Conservation (phyloP, 2,888 invertebrate species). For the Sarcophaga variegata region DNA sequence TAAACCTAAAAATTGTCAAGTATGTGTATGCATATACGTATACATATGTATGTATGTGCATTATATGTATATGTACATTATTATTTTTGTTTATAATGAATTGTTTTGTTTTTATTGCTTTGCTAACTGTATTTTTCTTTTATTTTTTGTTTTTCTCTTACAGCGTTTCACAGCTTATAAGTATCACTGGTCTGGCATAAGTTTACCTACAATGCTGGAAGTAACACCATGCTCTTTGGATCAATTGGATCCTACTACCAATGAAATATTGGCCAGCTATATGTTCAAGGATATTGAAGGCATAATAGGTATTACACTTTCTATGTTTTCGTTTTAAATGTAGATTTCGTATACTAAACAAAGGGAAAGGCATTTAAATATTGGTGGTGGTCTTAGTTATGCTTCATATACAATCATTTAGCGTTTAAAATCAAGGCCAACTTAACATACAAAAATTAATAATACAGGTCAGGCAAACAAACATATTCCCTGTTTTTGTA, state of each 20-base stretch:
- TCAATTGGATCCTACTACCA: conserved; percentile 94
- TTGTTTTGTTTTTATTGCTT: conserved; percentile 4
- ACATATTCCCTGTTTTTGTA: too few species aligned
- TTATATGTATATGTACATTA: not conserved
- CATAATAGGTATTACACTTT: conserved; percentile 83
- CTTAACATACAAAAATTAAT: too few species aligned
- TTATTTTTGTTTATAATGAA: too few species aligned
- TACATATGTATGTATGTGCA: not conserved
- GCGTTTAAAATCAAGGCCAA: too few species aligned
- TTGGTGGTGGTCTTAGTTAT: too few species aligned
- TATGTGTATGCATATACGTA: conserved; percentile 81
- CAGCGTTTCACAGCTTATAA: conserved; percentile 95
- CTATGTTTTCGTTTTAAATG: conserved; percentile 46
- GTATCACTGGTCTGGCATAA: conserved; percentile 97
- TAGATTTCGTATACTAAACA: too few species aligned
- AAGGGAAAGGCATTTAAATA: too few species aligned
- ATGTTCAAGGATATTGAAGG: conserved; percentile 93
- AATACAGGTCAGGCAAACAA: too few species aligned
- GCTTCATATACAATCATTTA: too few species aligned
- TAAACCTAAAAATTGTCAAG: conserved; percentile 89
- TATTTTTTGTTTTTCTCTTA: conserved; percentile 28
- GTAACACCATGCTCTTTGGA: conserved; percentile 96
- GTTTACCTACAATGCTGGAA: conserved; percentile 93
- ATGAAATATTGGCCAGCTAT: conserved; percentile 91
- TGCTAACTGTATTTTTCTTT: not conserved